phyloP scores from a whole-genome alignment of 2,113 vertebrate species.

The Anhinga rufa region DNA sequence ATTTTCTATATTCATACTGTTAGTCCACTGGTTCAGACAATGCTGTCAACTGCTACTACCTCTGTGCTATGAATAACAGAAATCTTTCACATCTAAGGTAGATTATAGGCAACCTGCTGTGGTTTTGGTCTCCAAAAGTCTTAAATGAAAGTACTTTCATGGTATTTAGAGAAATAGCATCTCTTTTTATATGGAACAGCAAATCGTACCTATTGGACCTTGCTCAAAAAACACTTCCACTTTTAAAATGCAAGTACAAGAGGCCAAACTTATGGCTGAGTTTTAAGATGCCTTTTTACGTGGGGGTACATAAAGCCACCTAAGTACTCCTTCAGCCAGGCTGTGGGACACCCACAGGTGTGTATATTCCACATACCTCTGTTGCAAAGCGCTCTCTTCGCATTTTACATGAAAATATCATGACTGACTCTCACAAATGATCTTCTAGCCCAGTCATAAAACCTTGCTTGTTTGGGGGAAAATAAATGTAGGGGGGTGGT shows the following conservation, averaged over 20 bases:
- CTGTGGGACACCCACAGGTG: too few relatives aligned
- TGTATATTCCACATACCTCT: accelerated
- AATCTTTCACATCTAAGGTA: conserved; percentile 26
- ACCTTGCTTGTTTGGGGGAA: background rate
- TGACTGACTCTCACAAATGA: background rate
- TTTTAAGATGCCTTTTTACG: background rate
- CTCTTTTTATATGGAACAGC: background rate
- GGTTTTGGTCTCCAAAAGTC: conserved; percentile 31
- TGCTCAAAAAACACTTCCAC: background rate
- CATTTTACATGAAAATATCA: background rate
- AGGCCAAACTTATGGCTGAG: background rate
- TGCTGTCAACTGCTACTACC: background rate
- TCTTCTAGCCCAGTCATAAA: background rate
- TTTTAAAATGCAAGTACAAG: accelerated
- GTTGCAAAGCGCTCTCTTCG: background rate
- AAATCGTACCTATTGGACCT: conserved; percentile 2
- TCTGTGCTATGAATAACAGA: background rate
- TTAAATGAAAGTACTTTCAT: conserved; percentile 17
- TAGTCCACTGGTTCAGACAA: conserved; percentile 21
- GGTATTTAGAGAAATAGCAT: conserved; percentile 53
- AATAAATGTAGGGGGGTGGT: background rate
- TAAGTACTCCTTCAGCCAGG: background rate
- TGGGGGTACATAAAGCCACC: background rate
- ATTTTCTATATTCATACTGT: conserved; percentile 50
- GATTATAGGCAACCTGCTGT: conserved; percentile 49